Evolutionary conservation across 2,888 invertebrate genomes (phyloP).

Genomic region (Mesorhabditis spiculigera): DNA sequence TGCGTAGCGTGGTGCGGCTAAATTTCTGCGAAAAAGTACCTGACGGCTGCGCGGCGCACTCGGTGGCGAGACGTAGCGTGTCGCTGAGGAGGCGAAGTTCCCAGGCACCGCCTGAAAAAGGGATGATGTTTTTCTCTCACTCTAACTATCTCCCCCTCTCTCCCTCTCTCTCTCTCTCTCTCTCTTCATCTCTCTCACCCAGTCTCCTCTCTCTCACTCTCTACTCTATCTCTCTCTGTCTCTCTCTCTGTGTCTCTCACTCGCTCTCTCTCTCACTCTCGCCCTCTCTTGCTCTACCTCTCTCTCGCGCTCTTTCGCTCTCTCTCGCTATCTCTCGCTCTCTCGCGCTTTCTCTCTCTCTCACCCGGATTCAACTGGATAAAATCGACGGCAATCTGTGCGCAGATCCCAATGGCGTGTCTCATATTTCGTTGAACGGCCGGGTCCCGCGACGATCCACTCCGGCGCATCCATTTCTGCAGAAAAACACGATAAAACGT

Average conservation of each 20-base stretch:
- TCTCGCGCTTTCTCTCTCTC: no score
- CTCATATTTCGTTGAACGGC: neutral
- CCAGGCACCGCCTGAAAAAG: conserved; percentile 26
- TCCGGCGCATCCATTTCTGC: no score
- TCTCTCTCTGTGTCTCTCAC: no score
- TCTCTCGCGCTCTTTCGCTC: no score
- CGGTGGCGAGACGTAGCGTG: conserved; percentile 28
- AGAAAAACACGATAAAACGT: no score
- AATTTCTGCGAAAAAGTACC: conserved; percentile 20
- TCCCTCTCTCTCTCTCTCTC: neutral
- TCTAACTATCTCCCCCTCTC: neutral
- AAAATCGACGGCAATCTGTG: conserved; percentile 35
- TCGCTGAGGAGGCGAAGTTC: conserved; percentile 32
- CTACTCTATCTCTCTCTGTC: no score
- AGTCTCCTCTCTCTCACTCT: no score
- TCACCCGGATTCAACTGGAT: conserved; percentile 6
- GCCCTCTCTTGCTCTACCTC: no score
- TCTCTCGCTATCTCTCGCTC: no score
- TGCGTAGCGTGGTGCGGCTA: conserved; percentile 11
- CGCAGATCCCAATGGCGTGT: conserved; percentile 35
- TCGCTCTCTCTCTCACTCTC: no score
- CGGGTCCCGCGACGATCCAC: no score
- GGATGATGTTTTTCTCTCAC: neutral
- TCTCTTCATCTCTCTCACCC: neutral
- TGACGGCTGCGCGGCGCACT: conserved; percentile 26